A percentile compares a stretch with the other conserved stretches of the same genome.
Conservation (phyloP, 2,113 vertebrate species). For the Puma concolor region DNA sequence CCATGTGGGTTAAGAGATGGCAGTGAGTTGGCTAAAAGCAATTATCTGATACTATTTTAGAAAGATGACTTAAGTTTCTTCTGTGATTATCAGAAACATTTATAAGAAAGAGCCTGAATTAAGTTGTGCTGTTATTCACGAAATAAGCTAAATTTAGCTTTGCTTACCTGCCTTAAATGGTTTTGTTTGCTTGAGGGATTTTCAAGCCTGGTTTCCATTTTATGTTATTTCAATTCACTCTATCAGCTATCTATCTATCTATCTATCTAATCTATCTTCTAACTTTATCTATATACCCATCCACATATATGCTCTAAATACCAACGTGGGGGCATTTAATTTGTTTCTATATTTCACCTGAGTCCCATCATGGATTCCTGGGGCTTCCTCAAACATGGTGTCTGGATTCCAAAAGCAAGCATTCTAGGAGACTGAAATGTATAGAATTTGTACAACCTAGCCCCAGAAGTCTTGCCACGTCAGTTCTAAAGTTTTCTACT, state of each 20-base stretch:
- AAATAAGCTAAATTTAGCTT: background rate
- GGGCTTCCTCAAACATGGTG: accelerated
- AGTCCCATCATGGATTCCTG: accelerated
- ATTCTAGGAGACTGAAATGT: accelerated
- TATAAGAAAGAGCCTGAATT: background rate
- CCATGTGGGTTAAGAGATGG: accelerated
- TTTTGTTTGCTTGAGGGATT: background rate
- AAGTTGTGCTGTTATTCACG: background rate
- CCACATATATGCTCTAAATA: background rate
- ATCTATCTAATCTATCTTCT: background rate
- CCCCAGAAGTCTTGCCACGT: background rate
- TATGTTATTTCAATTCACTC: background rate
- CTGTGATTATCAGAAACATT: background rate
- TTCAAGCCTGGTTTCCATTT: background rate
- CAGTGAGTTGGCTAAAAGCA: background rate
- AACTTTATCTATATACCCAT: too few species aligned
- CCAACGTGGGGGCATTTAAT: background rate
- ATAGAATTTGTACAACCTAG: accelerated
- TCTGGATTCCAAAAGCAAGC: background rate
- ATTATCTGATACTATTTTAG: background rate
- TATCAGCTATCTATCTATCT: background rate
- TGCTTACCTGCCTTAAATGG: background rate
- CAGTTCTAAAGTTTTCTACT: accelerated
- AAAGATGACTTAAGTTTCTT: background rate
- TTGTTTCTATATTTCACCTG: background rate